These are phyloP conservation scores for Cotesia vestalis DNA, from an alignment of 1,140 invertebrate genomes.

Conservation along the genomic window DNA sequence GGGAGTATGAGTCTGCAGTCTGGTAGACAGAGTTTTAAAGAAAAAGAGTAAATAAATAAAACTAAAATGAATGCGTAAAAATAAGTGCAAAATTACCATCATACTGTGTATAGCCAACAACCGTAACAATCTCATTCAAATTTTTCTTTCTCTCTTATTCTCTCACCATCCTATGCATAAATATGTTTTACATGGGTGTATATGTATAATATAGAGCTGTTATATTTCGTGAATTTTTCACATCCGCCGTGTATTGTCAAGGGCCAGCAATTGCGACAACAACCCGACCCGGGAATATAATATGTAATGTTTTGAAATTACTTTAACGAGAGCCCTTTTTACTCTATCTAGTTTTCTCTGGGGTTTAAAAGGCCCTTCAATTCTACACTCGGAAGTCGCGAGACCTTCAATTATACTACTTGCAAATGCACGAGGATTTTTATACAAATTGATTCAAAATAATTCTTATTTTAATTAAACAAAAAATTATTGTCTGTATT, in stretches of 20 bases:
- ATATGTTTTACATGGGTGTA: neutral
- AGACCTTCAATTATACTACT: conserved; percentile 34
- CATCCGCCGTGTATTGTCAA: conserved; percentile 31
- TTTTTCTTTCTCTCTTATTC: conserved; percentile 12
- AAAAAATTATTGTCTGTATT: no score
- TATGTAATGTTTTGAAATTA: neutral
- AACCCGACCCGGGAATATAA: neutral
- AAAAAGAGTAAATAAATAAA: conserved; percentile 23
- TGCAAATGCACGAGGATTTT: no score
- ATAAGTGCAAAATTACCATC: conserved; percentile 34
- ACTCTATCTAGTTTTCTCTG: neutral
- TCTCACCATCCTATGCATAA: conserved; percentile 16
- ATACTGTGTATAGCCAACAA: conserved; percentile 31
- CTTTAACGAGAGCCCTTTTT: conserved; percentile 19
- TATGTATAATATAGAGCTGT: conserved; percentile 2
- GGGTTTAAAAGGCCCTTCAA: conserved; percentile 19
- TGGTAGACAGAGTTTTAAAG: neutral
- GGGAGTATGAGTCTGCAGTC: conserved; percentile 15
- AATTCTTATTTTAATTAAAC: no score
- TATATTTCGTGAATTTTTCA: conserved; percentile 35
- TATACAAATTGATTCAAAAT: no score
- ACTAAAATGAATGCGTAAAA: conserved; percentile 28
- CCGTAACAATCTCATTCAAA: conserved; percentile 31
- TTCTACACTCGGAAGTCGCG: conserved; percentile 26
- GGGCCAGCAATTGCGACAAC: neutral